phyloP scores from a whole-genome alignment of 2,797 vertebrate genomes.

The Sebastes hubbsi region DNA sequence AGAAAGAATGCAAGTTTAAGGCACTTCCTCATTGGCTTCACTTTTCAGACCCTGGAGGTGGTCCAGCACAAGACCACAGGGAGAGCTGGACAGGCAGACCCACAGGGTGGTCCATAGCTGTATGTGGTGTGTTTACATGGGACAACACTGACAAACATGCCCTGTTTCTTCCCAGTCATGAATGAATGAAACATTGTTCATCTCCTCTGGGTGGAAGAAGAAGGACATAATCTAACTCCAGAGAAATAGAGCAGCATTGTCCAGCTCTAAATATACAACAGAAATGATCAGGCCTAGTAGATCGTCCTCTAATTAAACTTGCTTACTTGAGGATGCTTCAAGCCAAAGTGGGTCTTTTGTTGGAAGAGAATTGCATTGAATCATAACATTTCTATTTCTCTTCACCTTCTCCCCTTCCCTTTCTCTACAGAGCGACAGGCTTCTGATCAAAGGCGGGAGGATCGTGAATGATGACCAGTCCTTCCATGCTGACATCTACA shows the following conservation, averaged over 20 bases:
- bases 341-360: constrained; percentile 7
- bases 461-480: constrained; percentile 99
- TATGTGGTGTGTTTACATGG: constrained; percentile 4
- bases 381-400: background rate
- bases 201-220: constrained; percentile 7
- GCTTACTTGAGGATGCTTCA: background rate
- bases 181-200: constrained; percentile 49
- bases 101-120: background rate
- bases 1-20: too few species aligned
- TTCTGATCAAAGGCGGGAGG: constrained; percentile 96
- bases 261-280: constrained; percentile 2
- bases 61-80: background rate
- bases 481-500: constrained; percentile 96
- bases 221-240: constrained; percentile 1
- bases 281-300: background rate
- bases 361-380: background rate
- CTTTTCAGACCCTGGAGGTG: background rate
- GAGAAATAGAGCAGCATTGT: constrained; percentile 8
- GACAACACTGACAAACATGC: constrained; percentile 12
- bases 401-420: background rate
- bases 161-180: background rate
- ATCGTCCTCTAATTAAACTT: background rate
- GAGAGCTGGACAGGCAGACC: background rate
- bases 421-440: constrained; percentile 90
- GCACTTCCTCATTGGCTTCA: too few species aligned